phyloP scores from a whole-genome alignment of 1,140 invertebrate species.

The Brachionus koreanus region DNA sequence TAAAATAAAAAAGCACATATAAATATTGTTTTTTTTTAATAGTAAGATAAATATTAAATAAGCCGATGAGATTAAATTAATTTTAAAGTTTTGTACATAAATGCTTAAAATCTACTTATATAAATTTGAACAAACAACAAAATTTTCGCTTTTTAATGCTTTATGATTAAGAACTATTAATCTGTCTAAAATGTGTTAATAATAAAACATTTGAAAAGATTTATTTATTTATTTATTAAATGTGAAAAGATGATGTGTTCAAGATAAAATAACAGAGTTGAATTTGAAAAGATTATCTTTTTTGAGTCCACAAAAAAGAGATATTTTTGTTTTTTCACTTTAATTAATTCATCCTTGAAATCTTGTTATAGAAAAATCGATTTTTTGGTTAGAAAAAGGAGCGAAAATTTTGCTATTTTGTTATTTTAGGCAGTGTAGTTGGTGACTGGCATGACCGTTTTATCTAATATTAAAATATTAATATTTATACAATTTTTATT shows the following conservation, averaged over 20 bases:
- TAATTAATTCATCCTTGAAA: background rate
- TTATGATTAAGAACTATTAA: background rate
- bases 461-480: background rate
- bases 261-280: background rate
- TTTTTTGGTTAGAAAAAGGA: background rate
- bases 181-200: background rate
- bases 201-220: background rate
- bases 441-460: background rate
- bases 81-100: background rate
- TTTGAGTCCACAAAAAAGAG: background rate
- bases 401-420: background rate
- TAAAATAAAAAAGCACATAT: background rate
- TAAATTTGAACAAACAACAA: background rate
- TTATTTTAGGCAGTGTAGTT: background rate
- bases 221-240: too few species aligned
- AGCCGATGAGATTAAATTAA: background rate
- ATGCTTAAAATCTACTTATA: background rate
- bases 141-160: background rate
- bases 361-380: conserved; percentile 5
- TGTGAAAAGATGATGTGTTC: too few species aligned
- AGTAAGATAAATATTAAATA: background rate
- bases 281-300: background rate
- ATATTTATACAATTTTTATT: background rate
- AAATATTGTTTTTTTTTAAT: background rate
- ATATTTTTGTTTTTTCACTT: background rate